These are phyloP conservation scores for Lycaon pictus DNA, from an alignment of 2,113 vertebrate species.

Conservation along the genomic window DNA sequence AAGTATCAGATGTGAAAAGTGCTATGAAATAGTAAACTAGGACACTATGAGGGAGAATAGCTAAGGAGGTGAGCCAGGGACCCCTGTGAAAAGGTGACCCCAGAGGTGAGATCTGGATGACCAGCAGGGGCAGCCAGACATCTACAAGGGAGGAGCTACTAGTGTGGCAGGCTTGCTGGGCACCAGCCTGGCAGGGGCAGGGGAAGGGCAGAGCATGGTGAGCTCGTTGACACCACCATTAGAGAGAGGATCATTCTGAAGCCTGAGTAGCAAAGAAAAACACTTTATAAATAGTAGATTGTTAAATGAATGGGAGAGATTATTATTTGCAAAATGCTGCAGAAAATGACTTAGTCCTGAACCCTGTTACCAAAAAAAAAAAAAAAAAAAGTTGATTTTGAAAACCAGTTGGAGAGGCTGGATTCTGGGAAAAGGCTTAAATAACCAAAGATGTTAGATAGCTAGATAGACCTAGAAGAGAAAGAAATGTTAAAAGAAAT, in stretches of 20 bases:
- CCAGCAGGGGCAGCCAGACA: not conserved
- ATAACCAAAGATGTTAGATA: not conserved
- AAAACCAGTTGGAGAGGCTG: slow-evolving; percentile 7
- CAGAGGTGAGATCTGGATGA: not conserved
- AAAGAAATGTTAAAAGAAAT: not conserved
- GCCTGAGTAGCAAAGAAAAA: not conserved
- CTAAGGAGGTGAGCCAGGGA: not conserved
- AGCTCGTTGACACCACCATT: not conserved
- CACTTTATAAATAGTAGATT: not conserved
- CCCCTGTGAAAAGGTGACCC: not conserved
- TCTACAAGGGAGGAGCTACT: too few species aligned
- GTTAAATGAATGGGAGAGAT: not conserved
- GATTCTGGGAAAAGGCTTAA: slow-evolving; percentile 1
- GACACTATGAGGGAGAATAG: not conserved
- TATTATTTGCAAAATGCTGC: not conserved
- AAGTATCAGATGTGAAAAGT: not conserved
- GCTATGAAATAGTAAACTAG: not conserved
- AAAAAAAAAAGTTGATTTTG: not conserved
- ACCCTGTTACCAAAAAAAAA: not conserved
- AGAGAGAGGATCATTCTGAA: not conserved
- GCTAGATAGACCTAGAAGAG: not conserved
- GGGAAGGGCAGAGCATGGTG: too few species aligned
- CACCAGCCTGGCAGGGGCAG: not conserved
- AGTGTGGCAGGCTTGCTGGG: not conserved
- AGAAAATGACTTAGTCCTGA: not conserved